A percentile compares a stretch with the other conserved stretches of the same genome.
Conservation (phyloP, 2,113 vertebrate genomes). For the Puntigrus tetrazona region DNA sequence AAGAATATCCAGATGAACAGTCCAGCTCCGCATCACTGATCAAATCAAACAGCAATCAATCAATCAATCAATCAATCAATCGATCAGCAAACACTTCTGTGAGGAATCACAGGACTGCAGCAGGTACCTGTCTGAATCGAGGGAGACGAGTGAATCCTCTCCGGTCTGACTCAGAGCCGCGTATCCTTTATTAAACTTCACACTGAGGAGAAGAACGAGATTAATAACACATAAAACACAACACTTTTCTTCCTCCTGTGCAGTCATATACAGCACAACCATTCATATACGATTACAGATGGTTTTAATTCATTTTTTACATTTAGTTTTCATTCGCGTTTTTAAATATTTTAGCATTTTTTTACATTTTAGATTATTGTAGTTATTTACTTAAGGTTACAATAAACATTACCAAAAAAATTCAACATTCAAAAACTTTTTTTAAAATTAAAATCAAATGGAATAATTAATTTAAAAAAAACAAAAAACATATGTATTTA, state of each 20-base stretch:
- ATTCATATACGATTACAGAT: too few species aligned
- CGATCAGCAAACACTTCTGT: too few species aligned
- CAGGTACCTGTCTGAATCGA: conserved; percentile 96
- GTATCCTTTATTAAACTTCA: conserved; percentile 94
- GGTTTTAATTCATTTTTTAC: too few species aligned
- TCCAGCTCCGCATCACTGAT: conserved; percentile 88
- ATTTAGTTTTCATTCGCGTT: not conserved
- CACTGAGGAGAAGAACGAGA: conserved; percentile 58
- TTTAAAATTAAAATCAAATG: too few species aligned
- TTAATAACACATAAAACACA: not conserved
- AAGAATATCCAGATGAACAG: conserved; percentile 97
- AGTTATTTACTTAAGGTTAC: not conserved
- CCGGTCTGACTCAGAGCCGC: conserved; percentile 85
- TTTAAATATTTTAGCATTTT: not conserved
- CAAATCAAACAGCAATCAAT: too few species aligned
- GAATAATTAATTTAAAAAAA: too few species aligned
- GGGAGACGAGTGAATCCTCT: conserved; percentile 86
- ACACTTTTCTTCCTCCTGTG: not conserved
- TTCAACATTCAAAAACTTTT: too few species aligned
- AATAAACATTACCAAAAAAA: too few species aligned
- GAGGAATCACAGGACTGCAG: too few species aligned
- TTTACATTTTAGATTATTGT: not conserved
- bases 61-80: too few species aligned
- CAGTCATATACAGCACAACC: not conserved
- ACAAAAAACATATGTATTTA: too few species aligned